Evolutionary conservation across 2,797 vertebrate species (phyloP).

Genomic region (Notamacropus eugenii): DNA sequence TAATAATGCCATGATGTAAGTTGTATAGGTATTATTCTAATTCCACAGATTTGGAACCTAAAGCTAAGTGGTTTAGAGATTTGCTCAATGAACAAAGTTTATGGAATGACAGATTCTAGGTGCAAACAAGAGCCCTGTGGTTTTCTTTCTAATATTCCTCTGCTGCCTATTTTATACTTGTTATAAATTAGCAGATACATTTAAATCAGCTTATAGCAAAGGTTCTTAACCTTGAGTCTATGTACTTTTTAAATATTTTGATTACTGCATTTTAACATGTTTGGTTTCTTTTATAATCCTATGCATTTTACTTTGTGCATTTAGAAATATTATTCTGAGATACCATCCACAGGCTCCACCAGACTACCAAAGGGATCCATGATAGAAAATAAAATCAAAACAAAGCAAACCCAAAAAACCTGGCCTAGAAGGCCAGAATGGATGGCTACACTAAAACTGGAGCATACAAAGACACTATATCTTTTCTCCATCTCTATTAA

Average conservation of each 20-base stretch:
- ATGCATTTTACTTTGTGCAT: neutral
- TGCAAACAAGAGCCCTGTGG: too few species aligned
- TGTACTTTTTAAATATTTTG: neutral
- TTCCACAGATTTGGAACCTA: neutral
- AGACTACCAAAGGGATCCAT: neutral
- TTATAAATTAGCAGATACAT: neutral
- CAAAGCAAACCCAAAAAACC: neutral
- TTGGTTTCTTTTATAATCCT: neutral
- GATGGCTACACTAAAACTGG: conserved; percentile 30
- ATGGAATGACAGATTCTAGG: neutral
- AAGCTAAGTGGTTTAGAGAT: neutral
- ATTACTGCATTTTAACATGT: neutral
- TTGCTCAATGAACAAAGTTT: neutral
- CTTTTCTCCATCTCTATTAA: conserved; percentile 48
- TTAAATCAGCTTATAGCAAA: neutral
- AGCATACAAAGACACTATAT: conserved; percentile 28
- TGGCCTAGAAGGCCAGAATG: neutral
- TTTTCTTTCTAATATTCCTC: neutral
- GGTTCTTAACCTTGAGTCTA: neutral
- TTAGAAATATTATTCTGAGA: neutral
- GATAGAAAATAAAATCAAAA: neutral
- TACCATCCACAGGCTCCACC: neutral
- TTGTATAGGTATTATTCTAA: neutral
- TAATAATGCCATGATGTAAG: neutral
- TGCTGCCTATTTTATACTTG: neutral